phyloP scores from a whole-genome alignment of 2,888 invertebrate species.

The Patella caerulea region DNA sequence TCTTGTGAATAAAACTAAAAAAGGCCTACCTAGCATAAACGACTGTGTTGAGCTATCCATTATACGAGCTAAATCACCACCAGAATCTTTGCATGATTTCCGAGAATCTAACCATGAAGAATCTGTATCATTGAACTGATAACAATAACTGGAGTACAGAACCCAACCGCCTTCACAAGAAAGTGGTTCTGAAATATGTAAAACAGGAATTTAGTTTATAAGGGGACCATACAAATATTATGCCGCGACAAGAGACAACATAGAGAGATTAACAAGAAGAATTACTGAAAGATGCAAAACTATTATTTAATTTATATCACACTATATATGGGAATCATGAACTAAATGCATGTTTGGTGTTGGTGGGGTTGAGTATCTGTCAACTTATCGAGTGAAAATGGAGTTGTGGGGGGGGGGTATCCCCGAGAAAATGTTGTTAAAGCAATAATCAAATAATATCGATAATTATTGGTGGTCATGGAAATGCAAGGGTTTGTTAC shows the following conservation, averaged over 20 bases:
- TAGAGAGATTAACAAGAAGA: neutral
- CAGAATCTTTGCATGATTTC: slow-evolving; percentile 27
- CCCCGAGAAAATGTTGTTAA: too few species aligned
- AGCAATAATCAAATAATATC: too few species aligned
- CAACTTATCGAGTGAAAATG: too few species aligned
- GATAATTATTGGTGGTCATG: too few species aligned
- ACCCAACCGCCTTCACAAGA: slow-evolving; percentile 25
- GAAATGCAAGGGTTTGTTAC: too few species aligned
- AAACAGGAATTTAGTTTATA: too few species aligned
- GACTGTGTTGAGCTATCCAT: slow-evolving; percentile 17
- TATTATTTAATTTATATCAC: neutral
- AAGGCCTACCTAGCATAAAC: slow-evolving; percentile 25
- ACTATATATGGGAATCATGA: neutral
- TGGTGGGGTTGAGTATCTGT: neutral
- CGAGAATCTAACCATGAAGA: slow-evolving; percentile 35
- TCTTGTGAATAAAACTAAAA: too few species aligned
- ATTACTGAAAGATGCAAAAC: neutral
- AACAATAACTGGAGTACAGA: slow-evolving; percentile 28
- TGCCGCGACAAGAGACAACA: too few species aligned
- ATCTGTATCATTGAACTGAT: slow-evolving; percentile 22
- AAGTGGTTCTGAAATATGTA: slow-evolving; percentile 8
- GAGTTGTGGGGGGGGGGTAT: too few species aligned
- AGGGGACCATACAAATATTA: too few species aligned
- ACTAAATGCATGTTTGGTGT: neutral
- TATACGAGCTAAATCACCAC: slow-evolving; percentile 30